Conservation (phyloP, 2,888 invertebrate genomes). For the Galerucella pusilla region DNA sequence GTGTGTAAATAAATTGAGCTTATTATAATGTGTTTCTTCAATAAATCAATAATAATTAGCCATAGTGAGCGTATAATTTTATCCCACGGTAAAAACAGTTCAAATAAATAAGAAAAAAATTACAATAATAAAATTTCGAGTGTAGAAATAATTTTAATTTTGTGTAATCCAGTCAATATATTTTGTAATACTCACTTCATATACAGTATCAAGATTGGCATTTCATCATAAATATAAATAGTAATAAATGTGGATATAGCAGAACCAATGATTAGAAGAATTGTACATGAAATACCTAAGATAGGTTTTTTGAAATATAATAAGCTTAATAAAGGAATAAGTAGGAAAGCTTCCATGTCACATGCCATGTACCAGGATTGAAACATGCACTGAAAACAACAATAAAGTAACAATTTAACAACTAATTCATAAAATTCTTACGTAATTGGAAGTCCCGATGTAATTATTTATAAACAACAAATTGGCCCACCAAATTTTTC, state of each 20-base stretch:
- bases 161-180: too few relatives aligned
- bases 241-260: constrained; percentile 53
- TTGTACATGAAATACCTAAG: constrained; percentile 47
- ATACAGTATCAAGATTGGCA: constrained; percentile 56
- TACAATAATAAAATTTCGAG: too few relatives aligned
- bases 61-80: too few relatives aligned
- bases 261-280: constrained; percentile 49
- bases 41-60: too few relatives aligned
- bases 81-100: too few relatives aligned
- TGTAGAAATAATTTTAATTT: too few relatives aligned
- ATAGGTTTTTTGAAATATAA: constrained; percentile 54
- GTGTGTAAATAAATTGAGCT: too few relatives aligned
- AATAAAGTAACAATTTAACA: neutral
- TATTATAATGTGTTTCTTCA: too few relatives aligned
- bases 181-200: constrained; percentile 53
- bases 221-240: constrained; percentile 54
- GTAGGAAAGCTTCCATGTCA: constrained; percentile 53
- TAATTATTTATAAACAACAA: constrained; percentile 80
- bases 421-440: constrained; percentile 54
- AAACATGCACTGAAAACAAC: constrained; percentile 66
- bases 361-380: constrained; percentile 68
- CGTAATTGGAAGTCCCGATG: constrained; percentile 71
- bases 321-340: constrained; percentile 53
- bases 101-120: too few relatives aligned
- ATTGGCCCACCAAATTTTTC: constrained; percentile 55